Evolutionary conservation across 2,888 invertebrate species (phyloP).

Genomic region (Plagodis pulveraria): DNA sequence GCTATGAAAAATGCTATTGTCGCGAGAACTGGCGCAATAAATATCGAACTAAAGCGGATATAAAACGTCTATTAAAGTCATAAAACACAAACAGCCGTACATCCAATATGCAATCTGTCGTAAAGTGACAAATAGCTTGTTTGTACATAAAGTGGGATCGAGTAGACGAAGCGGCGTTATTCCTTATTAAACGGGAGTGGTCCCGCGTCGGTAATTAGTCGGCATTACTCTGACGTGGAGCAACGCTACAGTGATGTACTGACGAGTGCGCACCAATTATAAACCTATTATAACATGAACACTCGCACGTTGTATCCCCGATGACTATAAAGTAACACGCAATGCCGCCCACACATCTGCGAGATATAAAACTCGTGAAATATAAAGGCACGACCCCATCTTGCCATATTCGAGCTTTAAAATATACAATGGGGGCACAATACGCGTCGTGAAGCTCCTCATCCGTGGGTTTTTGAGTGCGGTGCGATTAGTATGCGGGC

Average conservation of each 20-base stretch:
- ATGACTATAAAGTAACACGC: not conserved
- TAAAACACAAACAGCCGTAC: not conserved
- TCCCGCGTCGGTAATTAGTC: not conserved
- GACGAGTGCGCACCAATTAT: not conserved
- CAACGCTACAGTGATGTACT: not conserved
- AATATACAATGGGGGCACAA: conserved; percentile 7
- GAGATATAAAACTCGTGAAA: conserved; percentile 1
- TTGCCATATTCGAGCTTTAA: conserved; percentile 1
- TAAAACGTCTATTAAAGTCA: conserved; percentile 2
- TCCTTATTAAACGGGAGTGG: not conserved
- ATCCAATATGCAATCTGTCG: not conserved
- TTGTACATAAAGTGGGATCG: not conserved
- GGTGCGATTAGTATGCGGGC: conserved; percentile 20
- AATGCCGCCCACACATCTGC: not conserved
- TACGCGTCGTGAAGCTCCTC: conserved; percentile 6
- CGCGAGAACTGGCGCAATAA: conserved; percentile 5
- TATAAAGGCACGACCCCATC: not conserved
- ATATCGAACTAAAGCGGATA: conserved; percentile 7
- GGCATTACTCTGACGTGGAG: not conserved
- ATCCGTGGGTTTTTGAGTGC: conserved; percentile 5
- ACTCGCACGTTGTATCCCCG: not conserved
- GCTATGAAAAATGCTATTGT: conserved; percentile 16
- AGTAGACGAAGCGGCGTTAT: not conserved
- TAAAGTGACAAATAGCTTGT: not conserved
- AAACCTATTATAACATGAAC: not conserved